Evolutionary conservation across 1,140 invertebrate genomes (phyloP).

Genomic region (Aricia agestis): DNA sequence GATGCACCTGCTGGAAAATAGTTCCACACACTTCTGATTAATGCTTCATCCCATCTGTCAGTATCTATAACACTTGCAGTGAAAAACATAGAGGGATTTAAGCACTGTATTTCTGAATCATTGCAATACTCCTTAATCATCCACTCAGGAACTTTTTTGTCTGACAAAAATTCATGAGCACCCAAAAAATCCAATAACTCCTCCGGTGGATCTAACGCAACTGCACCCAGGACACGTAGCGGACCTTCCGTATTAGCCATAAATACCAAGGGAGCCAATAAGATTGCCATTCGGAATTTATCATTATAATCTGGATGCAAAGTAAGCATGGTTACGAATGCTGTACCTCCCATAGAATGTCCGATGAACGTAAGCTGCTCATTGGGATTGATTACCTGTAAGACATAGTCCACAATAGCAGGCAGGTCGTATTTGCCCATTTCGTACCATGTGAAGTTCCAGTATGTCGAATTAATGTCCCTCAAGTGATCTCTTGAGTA

Average conservation of each 20-base stretch:
- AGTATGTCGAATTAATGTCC: slow-evolving; percentile 73
- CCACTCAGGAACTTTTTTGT: slow-evolving; percentile 75
- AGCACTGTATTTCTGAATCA: slow-evolving; percentile 75
- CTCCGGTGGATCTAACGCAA: slow-evolving; percentile 66
- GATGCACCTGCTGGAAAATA: slow-evolving; percentile 89
- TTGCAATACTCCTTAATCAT: slow-evolving; percentile 78
- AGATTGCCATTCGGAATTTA: slow-evolving; percentile 78
- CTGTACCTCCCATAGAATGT: slow-evolving; percentile 81
- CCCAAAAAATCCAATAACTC: slow-evolving; percentile 77
- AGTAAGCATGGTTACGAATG: slow-evolving; percentile 78
- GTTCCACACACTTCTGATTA: slow-evolving; percentile 79
- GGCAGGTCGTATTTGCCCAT: slow-evolving; percentile 85
- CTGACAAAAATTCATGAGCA: slow-evolving; percentile 79
- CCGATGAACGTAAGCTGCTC: slow-evolving; percentile 80
- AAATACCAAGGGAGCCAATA: slow-evolving; percentile 85
- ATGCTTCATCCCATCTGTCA: slow-evolving; percentile 75
- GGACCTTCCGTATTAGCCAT: slow-evolving; percentile 82
- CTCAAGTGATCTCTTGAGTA: slow-evolving; percentile 77
- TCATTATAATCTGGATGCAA: slow-evolving; percentile 80
- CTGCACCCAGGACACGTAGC: slow-evolving; percentile 75
- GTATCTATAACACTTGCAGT: slow-evolving; percentile 80
- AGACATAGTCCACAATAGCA: slow-evolving; percentile 82
- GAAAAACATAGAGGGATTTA: slow-evolving; percentile 79
- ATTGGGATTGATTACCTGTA: slow-evolving; percentile 70
- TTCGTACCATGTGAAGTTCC: slow-evolving; percentile 82